phyloP scores from a whole-genome alignment of 1,140 invertebrate species.

The Asbolus verrucosus region DNA sequence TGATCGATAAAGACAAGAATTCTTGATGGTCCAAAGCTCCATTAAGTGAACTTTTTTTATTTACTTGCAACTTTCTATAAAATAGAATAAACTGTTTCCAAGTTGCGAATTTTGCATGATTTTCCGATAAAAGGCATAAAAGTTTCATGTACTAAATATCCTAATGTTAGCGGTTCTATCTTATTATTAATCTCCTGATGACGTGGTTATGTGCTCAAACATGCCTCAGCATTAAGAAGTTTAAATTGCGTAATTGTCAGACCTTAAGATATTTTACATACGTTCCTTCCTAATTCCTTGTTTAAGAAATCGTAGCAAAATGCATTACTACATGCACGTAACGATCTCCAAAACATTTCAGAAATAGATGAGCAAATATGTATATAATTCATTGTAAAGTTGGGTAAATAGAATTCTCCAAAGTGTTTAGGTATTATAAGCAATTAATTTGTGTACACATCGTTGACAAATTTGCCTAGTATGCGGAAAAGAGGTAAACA shows the following conservation, averaged over 20 bases:
- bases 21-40: constrained; percentile 18
- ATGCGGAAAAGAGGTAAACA: too few relatives aligned
- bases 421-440: constrained; percentile 1
- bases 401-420: constrained; percentile 11
- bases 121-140: too few relatives aligned
- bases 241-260: constrained; percentile 18
- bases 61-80: constrained; percentile 10
- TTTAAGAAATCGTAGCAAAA: too few relatives aligned
- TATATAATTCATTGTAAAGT: constrained; percentile 29
- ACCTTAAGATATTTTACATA: constrained; percentile 17
- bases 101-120: too few relatives aligned
- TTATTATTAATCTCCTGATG: constrained; percentile 20
- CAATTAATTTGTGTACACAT: constrained; percentile 12
- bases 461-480: neutral
- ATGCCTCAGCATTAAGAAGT: constrained; percentile 4
- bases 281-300: too few relatives aligned
- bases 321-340: constrained; percentile 19
- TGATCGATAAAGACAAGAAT: constrained; percentile 33
- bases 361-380: constrained; percentile 24
- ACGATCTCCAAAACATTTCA: constrained; percentile 5
- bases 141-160: too few relatives aligned
- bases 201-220: constrained; percentile 20
- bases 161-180: constrained; percentile 1
- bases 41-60: constrained; percentile 28
- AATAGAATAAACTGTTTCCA: too few relatives aligned